These are phyloP conservation scores for Molanna angustata DNA, from an alignment of 2,888 invertebrate species.

Conservation along the genomic window DNA sequence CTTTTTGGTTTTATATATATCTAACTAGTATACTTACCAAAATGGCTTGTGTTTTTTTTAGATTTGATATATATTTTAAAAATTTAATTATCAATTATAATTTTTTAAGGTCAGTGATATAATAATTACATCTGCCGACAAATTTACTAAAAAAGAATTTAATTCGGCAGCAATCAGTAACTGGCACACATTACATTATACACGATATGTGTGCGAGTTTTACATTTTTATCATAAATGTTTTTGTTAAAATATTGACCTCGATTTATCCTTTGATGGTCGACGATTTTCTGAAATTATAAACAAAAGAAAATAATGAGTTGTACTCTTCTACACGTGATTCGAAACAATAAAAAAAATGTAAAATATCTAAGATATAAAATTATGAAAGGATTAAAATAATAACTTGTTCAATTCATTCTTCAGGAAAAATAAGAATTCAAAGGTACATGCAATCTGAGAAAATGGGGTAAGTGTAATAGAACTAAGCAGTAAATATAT, in stretches of 20 bases:
- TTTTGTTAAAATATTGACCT: constrained; percentile 33
- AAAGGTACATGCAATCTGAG: too few relatives aligned
- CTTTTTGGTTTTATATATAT: constrained; percentile 59
- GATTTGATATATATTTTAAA: constrained; percentile 35
- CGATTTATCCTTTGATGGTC: constrained; percentile 30
- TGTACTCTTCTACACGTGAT: too few relatives aligned
- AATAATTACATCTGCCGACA: constrained; percentile 30
- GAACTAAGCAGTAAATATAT: too few relatives aligned
- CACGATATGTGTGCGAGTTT: constrained; percentile 15
- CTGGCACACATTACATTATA: constrained; percentile 16
- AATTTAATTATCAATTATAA: constrained; percentile 32
- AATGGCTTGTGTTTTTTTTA: constrained; percentile 43
- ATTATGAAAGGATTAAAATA: too few relatives aligned
- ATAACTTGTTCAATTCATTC: too few relatives aligned
- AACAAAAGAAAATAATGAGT: neutral
- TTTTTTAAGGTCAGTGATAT: constrained; percentile 33
- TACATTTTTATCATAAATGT: constrained; percentile 28
- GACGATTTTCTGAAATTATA: constrained; percentile 29
- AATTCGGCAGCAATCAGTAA: constrained; percentile 31
- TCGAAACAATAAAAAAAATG: too few relatives aligned
- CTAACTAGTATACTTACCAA: constrained; percentile 64
- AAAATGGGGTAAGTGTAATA: too few relatives aligned
- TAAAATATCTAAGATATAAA: too few relatives aligned
- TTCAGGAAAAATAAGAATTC: too few relatives aligned
- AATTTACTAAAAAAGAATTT: constrained; percentile 30